Evolutionary conservation across 2,888 invertebrate species (phyloP), one percentile per base, ranked within the genome.

Genomic region (Agrilus biguttatus): DNA sequence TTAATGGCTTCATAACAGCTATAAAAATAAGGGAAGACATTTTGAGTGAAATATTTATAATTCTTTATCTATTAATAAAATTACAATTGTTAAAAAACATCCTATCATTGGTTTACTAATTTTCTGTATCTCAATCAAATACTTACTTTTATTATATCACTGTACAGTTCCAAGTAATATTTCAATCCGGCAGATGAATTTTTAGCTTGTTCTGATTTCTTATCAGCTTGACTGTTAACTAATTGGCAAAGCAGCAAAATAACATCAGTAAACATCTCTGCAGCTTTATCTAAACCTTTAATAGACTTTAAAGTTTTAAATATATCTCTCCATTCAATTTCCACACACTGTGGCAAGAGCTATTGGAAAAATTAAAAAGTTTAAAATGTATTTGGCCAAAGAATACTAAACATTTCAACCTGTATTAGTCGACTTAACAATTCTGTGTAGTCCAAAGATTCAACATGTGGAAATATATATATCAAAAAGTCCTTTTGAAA

Each of bases 211-310:
- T 34, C 35, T 43, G 47, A 49, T 39, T 53, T 51, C 13, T 42
- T 44, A 21, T 46, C 35, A 35, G 50, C 49, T 53, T 59, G 59
- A 13, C 55, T 58, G 28, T 52, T 51, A 1, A 53, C 50, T 17
- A 62, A 45, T 41, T 62, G 54, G 39, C 59, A 57, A n/a, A 63
- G 42, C 14, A 63, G 42, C 40, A 62, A 52, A 19, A 63, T 39
- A 14, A 52, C 47, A 47, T 63, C 60, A 1, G 57, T 55, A 3
- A 63, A 43, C 13, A 58, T 44, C 41, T 57, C 42, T n/a, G 55
- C 37, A 14, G 52, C 50, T 47, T 53, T 53, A 33, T 51, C 45
- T 37, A 44, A 43, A 8, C 55, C 54, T 39, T 42, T 52, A 36
- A 39, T 43, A 2, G 43, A 37, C 13, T 46, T 42, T 8, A 63